phyloP scores from a whole-genome alignment of 2,888 invertebrate species.

The Acheta domesticus region DNA sequence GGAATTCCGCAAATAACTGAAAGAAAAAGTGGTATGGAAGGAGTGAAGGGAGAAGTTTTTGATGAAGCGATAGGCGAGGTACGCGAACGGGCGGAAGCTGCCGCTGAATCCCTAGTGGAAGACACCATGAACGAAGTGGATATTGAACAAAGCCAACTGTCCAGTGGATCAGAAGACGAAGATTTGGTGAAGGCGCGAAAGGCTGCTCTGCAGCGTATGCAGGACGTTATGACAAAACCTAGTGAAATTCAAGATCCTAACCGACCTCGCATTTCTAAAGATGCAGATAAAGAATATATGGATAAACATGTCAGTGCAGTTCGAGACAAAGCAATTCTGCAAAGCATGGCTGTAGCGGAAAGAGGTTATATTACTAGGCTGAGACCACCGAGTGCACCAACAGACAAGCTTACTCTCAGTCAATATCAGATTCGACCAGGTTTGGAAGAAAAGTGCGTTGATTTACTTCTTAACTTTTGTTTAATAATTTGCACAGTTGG shows the following conservation, averaged over 20 bases:
- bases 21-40: not conserved
- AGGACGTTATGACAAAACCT: not conserved
- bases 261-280: not conserved
- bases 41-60: no score
- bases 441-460: slow-evolving; percentile 21
- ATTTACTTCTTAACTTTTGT: not conserved
- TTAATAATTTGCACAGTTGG: not conserved
- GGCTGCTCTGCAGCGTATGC: not conserved
- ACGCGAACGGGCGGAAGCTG: no score
- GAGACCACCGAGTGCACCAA: not conserved
- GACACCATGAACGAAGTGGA: no score
- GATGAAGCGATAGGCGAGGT: not conserved
- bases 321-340: not conserved
- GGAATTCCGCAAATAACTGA: no score
- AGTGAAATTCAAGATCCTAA: not conserved
- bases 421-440: slow-evolving; percentile 25
- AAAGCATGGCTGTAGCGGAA: not conserved
- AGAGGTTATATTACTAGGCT: slow-evolving; percentile 5
- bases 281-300: not conserved
- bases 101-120: no score
- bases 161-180: not conserved
- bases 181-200: not conserved
- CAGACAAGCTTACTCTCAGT: not conserved
- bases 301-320: not conserved
- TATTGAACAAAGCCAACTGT: not conserved